Evolutionary conservation across 2,888 invertebrate genomes (phyloP), one percentile per base, ranked within the genome.

Genomic region (Apamea anceps): DNA sequence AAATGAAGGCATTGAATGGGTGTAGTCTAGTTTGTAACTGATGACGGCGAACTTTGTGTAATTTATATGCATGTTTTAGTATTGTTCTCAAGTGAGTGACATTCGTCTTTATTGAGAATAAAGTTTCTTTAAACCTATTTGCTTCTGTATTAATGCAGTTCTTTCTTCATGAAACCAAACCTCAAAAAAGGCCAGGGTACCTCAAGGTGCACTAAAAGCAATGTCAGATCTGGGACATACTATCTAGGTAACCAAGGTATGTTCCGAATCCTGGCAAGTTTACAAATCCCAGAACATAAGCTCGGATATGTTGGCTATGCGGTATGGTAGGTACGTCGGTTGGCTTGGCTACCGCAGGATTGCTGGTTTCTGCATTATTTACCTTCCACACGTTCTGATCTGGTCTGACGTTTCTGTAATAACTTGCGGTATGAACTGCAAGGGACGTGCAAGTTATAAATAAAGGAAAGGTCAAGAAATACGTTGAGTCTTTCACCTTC

Each of bases 201-300:
- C 21, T 60, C 37, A 63, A 71, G 60, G 4, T 42, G 13, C 32
- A 75, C 42, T 68, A 68, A 72, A 70, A 72, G 45, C 72, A 65
- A 67, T 82, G 67, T 72, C 37, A 48, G 63, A 62, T 72, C n/a
- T 45, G 21, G 51, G 37, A 76, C 63, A 67, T 45, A 66, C 51
- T 68, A 63, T 45, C 72, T 37, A 65, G 32, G 10, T 77, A 54
- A 32, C 21, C n/a, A 15, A 71, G 21, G 42, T 60, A 62, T 62
- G 62, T 51, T 73, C 25, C 48, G n/a, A 75, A 85, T 67, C 45
- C 80, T 73, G 66, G 72, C 77, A 77, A 71, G 63, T 63, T 85
- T 65, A 72, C 74, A 71, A 83, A 77, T 73, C 45, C 18, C 32
- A 67, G 48, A 65, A 73, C 72, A 57, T 75, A 72, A 79, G 72